Evolutionary conservation across 2,113 vertebrate genomes (phyloP).

Genomic region (Gorilla gorilla): DNA sequence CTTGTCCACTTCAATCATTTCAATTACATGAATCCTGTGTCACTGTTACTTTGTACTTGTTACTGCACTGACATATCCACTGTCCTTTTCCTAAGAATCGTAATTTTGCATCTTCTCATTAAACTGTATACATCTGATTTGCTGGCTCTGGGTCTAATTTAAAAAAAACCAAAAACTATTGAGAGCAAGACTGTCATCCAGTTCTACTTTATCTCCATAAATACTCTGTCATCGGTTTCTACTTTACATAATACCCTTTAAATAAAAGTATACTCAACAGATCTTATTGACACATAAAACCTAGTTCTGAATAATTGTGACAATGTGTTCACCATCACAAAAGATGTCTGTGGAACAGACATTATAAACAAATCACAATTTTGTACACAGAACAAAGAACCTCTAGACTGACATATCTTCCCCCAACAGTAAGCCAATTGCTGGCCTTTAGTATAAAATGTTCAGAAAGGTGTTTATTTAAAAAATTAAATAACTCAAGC

Average conservation of each 20-base stretch:
- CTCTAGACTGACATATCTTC: neutral
- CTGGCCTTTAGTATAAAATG: constrained; percentile 3
- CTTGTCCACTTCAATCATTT: neutral
- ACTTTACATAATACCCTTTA: neutral
- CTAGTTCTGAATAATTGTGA: neutral
- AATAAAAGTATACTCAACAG: constrained; percentile 6
- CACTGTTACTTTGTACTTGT: neutral
- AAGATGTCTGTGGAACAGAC: neutral
- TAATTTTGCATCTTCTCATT: neutral
- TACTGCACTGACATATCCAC: neutral
- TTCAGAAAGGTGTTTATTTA: constrained; percentile 31
- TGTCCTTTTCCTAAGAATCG: neutral
- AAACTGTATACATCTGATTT: neutral
- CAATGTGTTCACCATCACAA: neutral
- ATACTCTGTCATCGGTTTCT: neutral
- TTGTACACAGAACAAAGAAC: neutral
- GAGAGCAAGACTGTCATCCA: neutral
- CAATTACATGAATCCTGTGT: neutral
- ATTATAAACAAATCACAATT: neutral
- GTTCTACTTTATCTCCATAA: constrained; percentile 18
- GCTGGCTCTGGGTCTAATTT: too few species aligned
- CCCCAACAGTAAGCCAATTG: neutral
- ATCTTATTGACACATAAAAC: neutral
- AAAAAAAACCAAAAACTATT: neutral
- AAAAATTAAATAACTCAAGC: neutral